Evolutionary conservation across 2,113 vertebrate genomes (phyloP).

Genomic region (Podarcis raffonei): DNA sequence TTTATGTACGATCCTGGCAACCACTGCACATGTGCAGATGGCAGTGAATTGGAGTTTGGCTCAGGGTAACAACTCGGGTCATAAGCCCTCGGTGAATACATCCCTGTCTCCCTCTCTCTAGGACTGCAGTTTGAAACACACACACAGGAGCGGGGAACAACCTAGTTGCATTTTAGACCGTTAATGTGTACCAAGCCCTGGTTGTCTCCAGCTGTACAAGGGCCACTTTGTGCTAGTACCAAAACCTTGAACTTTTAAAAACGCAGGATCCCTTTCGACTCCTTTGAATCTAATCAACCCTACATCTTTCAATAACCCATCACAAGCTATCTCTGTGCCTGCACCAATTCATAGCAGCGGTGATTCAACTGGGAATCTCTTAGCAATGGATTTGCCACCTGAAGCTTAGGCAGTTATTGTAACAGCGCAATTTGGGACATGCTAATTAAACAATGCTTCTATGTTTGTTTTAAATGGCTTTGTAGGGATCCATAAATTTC

Average conservation of each 20-base stretch:
- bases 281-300: background rate
- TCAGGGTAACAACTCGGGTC: too few species aligned
- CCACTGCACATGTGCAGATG: too few species aligned
- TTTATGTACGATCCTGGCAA: too few species aligned
- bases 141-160: too few species aligned
- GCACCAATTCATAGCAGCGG: conserved; percentile 60
- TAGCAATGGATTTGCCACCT: conserved; percentile 56
- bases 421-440: conserved; percentile 61
- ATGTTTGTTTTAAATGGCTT: conserved; percentile 44
- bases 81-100: too few species aligned
- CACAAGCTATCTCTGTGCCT: conserved; percentile 58
- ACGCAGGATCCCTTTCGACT: background rate
- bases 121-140: too few species aligned
- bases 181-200: too few species aligned
- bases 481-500: conserved; percentile 49
- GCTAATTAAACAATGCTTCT: conserved; percentile 60
- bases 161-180: too few species aligned
- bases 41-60: too few species aligned
- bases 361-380: conserved; percentile 64
- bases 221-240: background rate
- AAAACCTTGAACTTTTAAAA: background rate
- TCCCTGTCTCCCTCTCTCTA: too few species aligned
- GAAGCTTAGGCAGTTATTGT: conserved; percentile 59
- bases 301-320: background rate
- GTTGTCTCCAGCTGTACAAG: background rate